A percentile compares a stretch with the other conserved stretches of the same genome.
Evolutionary conservation across 92 coral and sea anemone genomes (phyloP).

Genomic region (Zoanthus solanderi): DNA sequence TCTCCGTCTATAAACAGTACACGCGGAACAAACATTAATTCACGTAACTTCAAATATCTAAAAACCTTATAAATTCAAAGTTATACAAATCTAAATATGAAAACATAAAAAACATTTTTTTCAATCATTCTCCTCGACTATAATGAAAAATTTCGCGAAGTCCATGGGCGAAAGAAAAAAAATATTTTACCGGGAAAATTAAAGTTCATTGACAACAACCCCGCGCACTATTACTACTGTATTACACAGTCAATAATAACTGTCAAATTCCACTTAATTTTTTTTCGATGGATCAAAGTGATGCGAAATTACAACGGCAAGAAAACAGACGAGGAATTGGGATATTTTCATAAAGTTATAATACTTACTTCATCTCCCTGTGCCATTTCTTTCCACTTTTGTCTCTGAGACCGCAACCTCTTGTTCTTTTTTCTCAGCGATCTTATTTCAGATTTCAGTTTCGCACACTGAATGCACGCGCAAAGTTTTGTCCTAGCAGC

Average conservation of each 20-base stretch:
- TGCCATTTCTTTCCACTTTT: conserved; percentile 49
- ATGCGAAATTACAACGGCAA: neutral
- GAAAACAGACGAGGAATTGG: neutral
- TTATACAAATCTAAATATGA: neutral
- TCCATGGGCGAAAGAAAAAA: neutral
- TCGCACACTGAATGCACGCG: conserved; percentile 40
- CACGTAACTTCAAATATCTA: neutral
- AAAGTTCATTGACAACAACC: neutral
- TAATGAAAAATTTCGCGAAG: neutral
- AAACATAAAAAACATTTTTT: neutral
- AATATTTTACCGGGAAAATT: neutral
- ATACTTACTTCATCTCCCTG: conserved; percentile 30
- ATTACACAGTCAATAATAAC: neutral
- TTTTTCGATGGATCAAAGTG: neutral
- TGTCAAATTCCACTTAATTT: neutral
- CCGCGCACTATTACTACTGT: neutral
- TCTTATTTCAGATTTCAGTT: conserved; percentile 38
- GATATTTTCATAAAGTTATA: neutral
- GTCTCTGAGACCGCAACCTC: conserved; percentile 48
- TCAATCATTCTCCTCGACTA: neutral
- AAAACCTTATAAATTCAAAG: neutral
- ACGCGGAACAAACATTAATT: neutral
- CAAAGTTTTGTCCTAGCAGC: neutral
- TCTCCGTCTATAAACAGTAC: neutral
- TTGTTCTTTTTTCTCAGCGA: conserved; percentile 39